Base-by-base conservation (phyloP, 2,888 invertebrate species). In the Epirrhoe alternata region DNA sequence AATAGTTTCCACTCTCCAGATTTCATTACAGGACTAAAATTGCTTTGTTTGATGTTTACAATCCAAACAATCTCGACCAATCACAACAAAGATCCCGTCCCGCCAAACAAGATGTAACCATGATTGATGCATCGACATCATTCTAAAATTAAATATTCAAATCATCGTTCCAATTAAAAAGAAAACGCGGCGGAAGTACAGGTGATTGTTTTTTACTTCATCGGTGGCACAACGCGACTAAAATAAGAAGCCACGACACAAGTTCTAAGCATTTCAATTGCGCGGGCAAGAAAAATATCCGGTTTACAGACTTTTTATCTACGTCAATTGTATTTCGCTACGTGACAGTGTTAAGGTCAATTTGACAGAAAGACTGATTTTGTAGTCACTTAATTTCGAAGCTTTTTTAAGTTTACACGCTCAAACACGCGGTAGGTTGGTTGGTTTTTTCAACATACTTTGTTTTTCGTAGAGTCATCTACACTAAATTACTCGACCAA, bases 351-450 rank as follows among this genome's bases (percentile, higher is more conserved):
- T 81, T 81, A 86, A 79, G 85, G 80, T 84, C 83, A 88, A 89
- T 91, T 88, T 86, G 77, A 81, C 80, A 77, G 77, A 82, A 84
- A 74, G 78, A 82, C 80, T 80, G 75, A 81, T 77, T 67, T 72
- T 61, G 57, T 54, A 61, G 52, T 38, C 35, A 38, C 58, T 68
- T 68, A 61, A 61, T 68, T 58, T 68, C 3, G 24, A 68, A 47
- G 52, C 58, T 67, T 64, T 84, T 81, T 79, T 47, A 47, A 47
- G 73, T 81, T 86, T 83, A 86, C 74, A 78, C 74, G 77, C 85
- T 86, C 85, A 63, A 82, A 85, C 84, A 77, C 82, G 88, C 88
- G 88, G 89, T 88, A 89, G 89, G 89, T 88, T 72, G 88, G 89
- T 88, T 72, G 74, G 45, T 76, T 78, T 80, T 78, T 77, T 66